Percentiles rank a stretch among this genome's conserved stretches.
phyloP scores from a whole-genome alignment of 1,140 invertebrate genomes.

The Camponotus pennsylvanicus region DNA sequence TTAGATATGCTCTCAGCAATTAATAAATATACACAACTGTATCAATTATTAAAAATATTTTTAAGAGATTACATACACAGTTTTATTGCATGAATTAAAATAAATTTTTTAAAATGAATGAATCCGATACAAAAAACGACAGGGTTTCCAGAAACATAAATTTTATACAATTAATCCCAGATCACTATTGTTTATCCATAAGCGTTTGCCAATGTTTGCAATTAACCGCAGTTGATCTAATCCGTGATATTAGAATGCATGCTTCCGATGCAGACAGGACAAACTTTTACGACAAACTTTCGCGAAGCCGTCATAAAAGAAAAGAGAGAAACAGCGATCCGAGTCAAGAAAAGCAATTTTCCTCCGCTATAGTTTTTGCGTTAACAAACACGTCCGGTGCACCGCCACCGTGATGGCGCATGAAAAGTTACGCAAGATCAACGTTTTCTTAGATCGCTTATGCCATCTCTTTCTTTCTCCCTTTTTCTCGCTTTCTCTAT shows the following conservation, averaged over 20 bases:
- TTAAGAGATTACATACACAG: too few species aligned
- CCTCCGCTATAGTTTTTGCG: conserved; percentile 32
- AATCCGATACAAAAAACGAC: not conserved
- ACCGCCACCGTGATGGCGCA: not conserved
- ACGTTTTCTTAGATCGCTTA: not conserved
- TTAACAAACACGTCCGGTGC: conserved; percentile 38
- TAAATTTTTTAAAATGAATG: not conserved
- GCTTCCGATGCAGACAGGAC: not conserved
- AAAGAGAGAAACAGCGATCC: not conserved
- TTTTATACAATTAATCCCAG: conserved; percentile 40
- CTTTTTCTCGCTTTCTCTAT: not conserved
- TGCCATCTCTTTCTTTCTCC: not conserved
- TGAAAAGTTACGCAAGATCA: conserved; percentile 49
- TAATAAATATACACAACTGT: too few species aligned
- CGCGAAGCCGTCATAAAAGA: not conserved
- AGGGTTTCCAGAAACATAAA: conserved; percentile 1
- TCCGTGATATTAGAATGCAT: conserved; percentile 20
- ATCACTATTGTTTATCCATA: not conserved
- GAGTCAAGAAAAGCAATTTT: conserved; percentile 41
- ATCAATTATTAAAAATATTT: not conserved
- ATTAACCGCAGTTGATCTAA: conserved; percentile 31
- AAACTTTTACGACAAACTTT: conserved; percentile 43
- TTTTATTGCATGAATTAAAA: not conserved
- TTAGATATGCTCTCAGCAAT: not conserved
- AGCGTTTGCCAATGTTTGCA: conserved; percentile 14